phyloP scores from a whole-genome alignment of 1,140 invertebrate genomes.

The Drosophila hydei region DNA sequence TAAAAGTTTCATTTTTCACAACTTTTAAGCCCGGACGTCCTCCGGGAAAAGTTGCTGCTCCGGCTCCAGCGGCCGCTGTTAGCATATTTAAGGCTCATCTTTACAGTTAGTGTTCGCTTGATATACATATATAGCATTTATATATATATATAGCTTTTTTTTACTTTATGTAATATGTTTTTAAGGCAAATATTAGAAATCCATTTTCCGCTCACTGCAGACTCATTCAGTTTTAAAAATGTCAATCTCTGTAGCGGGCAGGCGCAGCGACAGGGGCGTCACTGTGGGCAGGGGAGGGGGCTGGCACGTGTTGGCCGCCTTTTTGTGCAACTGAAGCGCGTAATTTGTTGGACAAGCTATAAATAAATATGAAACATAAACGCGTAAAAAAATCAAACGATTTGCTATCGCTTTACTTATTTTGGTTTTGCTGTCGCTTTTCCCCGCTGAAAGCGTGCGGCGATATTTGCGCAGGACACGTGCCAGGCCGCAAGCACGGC shows the following conservation, averaged over 20 bases:
- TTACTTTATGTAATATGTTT: conserved; percentile 50
- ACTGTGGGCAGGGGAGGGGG: conserved; percentile 7
- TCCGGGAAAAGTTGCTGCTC: conserved; percentile 68
- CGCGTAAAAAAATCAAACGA: conserved; percentile 66
- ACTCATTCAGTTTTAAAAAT: conserved; percentile 81
- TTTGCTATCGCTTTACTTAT: conserved; percentile 51
- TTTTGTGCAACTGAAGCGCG: conserved; percentile 78
- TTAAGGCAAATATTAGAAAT: conserved; percentile 76
- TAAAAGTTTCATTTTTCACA: conserved; percentile 84
- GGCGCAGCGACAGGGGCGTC: not conserved
- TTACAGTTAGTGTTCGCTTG: conserved; percentile 25
- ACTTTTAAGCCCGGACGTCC: conserved; percentile 83
- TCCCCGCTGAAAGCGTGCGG: conserved; percentile 19
- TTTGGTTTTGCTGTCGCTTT: conserved; percentile 9
- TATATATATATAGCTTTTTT: conserved; percentile 13
- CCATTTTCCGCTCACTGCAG: conserved; percentile 83
- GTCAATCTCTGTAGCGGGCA: conserved; percentile 32
- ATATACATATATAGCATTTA: not conserved
- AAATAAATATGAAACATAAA: conserved; percentile 74
- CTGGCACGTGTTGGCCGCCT: conserved; percentile 71
- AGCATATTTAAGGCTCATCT: conserved; percentile 73
- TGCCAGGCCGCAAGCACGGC: conserved; percentile 20
- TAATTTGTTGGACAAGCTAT: conserved; percentile 80
- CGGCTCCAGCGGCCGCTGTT: conserved; percentile 21
- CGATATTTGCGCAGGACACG: conserved; percentile 61